Percentiles rank a stretch among this genome's conserved stretches.
Conservation (phyloP, 1,140 invertebrate genomes). For the Spodoptera frugiperda region DNA sequence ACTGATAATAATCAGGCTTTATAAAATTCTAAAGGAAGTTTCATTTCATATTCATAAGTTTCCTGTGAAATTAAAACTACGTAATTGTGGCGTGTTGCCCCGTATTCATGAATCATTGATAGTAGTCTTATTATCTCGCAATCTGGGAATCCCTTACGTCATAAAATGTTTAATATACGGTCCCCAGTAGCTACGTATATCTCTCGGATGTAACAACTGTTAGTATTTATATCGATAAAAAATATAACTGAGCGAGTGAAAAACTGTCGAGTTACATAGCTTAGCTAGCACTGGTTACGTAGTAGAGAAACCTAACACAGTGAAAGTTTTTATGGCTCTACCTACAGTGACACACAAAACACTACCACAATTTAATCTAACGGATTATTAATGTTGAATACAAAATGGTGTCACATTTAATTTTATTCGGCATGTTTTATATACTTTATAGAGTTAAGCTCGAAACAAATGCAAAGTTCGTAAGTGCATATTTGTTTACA, state of each 20-base stretch:
- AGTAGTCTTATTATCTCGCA: conserved; percentile 20
- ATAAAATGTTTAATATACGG: conserved; percentile 23
- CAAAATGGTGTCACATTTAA: conserved; percentile 33
- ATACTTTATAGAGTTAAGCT: neutral
- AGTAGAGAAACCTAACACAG: conserved; percentile 76
- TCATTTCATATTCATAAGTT: conserved; percentile 19
- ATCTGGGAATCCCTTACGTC: conserved; percentile 53
- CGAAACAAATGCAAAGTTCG: neutral
- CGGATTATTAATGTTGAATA: conserved; percentile 38
- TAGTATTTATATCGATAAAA: neutral
- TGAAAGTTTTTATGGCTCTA: conserved; percentile 76
- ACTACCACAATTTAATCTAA: conserved; percentile 50
- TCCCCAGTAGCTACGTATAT: neutral
- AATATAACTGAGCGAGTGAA: conserved; percentile 23
- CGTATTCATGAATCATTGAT: conserved; percentile 37
- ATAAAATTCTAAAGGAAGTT: conserved; percentile 16
- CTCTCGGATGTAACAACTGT: too few species aligned
- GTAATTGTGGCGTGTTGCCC: conserved; percentile 15
- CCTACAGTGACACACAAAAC: conserved; percentile 69
- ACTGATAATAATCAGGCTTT: conserved; percentile 4
- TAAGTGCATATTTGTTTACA: neutral
- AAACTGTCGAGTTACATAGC: conserved; percentile 47
- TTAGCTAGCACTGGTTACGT: conserved; percentile 69
- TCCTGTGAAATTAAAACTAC: conserved; percentile 17
- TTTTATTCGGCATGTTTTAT: conserved; percentile 4